Conservation (phyloP, 2,888 invertebrate species). For the Ecdyonurus torrentis region DNA sequence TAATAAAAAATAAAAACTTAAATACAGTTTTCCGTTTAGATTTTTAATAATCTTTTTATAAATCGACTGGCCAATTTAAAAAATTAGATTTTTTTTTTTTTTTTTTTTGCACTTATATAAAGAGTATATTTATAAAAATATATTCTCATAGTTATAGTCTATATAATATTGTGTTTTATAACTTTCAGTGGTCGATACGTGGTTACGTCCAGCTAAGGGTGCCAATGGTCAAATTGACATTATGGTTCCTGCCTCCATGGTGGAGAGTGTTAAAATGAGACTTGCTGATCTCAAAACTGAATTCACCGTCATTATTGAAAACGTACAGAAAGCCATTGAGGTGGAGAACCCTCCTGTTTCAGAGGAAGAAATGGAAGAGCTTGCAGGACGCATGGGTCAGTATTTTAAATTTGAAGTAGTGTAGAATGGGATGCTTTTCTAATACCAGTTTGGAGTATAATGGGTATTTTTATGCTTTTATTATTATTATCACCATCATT, state of each 20-base stretch:
- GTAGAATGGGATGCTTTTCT: not conserved
- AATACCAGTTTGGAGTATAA: no score
- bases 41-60: not conserved
- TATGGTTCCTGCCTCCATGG: slow-evolving; percentile 46
- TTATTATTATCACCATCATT: no score
- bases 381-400: slow-evolving; percentile 53
- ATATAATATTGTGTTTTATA: no score
- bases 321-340: slow-evolving; percentile 61
- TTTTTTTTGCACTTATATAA: no score
- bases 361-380: slow-evolving; percentile 40
- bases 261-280: slow-evolving; percentile 41
- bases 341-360: slow-evolving; percentile 58
- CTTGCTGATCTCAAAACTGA: slow-evolving; percentile 44
- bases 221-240: slow-evolving; percentile 35
- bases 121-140: no score
- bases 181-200: slow-evolving; percentile 13
- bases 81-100: not conserved
- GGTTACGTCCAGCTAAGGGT: slow-evolving; percentile 11
- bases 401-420: slow-evolving; percentile 9
- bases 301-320: slow-evolving; percentile 54
- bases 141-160: no score
- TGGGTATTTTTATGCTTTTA: no score
- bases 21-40: not conserved
- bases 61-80: not conserved
- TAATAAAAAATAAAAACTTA: not conserved